These are phyloP conservation scores for Eutolmus rufibarbis DNA, from an alignment of 2,888 invertebrate genomes.

Conservation along the genomic window DNA sequence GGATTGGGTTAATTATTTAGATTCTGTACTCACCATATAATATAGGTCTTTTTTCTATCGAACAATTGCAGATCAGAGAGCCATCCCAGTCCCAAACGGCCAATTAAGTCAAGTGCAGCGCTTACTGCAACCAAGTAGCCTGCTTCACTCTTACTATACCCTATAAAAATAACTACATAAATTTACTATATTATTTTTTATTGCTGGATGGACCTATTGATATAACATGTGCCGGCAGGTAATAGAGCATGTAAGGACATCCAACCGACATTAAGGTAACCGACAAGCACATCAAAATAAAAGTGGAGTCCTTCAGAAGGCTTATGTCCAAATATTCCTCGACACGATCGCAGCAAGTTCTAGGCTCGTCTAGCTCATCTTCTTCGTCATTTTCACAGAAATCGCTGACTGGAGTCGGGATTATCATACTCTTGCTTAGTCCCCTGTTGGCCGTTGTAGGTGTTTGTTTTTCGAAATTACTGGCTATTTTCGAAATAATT, in stretches of 20 bases:
- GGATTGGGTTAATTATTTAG: not conserved
- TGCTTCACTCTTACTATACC: slow-evolving; percentile 63
- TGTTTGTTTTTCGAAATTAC: slow-evolving; percentile 58
- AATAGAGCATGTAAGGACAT: slow-evolving; percentile 78
- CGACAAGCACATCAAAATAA: slow-evolving; percentile 75
- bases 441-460: slow-evolving; percentile 59
- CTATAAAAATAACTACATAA: slow-evolving; percentile 49
- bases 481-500: slow-evolving; percentile 58
- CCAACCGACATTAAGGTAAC: slow-evolving; percentile 80
- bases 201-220: slow-evolving; percentile 64
- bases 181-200: not conserved
- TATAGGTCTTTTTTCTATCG: slow-evolving; percentile 75
- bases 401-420: slow-evolving; percentile 62
- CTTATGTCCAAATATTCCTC: slow-evolving; percentile 72
- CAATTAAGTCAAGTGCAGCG: slow-evolving; percentile 75
- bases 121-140: slow-evolving; percentile 78
- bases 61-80: slow-evolving; percentile 76
- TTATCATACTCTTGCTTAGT: slow-evolving; percentile 63
- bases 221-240: slow-evolving; percentile 77
- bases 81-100: slow-evolving; percentile 76
- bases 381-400: slow-evolving; percentile 57
- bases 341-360: slow-evolving; percentile 59
- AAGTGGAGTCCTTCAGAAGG: slow-evolving; percentile 72
- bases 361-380: slow-evolving; percentile 57
- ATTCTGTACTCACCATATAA: slow-evolving; percentile 67